A percentile compares a stretch with the other conserved stretches of the same genome.
Conservation (phyloP, 2,797 vertebrate species). For the Neosalanx taihuensis region DNA sequence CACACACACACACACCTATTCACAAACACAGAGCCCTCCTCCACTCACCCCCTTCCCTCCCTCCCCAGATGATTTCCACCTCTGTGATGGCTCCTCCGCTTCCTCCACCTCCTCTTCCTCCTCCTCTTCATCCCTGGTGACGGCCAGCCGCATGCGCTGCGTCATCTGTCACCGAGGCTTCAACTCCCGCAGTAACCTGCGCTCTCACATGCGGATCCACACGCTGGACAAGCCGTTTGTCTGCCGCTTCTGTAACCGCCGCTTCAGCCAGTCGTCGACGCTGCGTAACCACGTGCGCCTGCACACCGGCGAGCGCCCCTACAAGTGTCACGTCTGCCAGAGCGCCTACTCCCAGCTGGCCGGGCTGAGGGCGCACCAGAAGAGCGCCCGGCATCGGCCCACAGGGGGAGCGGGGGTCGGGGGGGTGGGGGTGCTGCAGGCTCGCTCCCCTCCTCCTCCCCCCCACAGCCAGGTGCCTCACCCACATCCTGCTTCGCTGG, state of each 20-base stretch:
- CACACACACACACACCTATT: not conserved
- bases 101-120: slow-evolving; percentile 56
- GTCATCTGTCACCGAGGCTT: slow-evolving; percentile 89
- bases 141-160: slow-evolving; percentile 84
- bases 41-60: not conserved
- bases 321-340: slow-evolving; percentile 91
- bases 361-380: slow-evolving; percentile 92
- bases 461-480: slow-evolving; percentile 82
- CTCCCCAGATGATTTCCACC: slow-evolving; percentile 85
- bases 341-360: slow-evolving; percentile 96
- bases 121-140: slow-evolving; percentile 32
- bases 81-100: slow-evolving; percentile 73
- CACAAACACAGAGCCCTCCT: not conserved
- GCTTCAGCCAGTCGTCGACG: slow-evolving; percentile 89
- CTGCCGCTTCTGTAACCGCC: slow-evolving; percentile 90
- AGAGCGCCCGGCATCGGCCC: slow-evolving; percentile 91
- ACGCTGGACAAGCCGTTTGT: slow-evolving; percentile 90
- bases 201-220: slow-evolving; percentile 92
- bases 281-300: slow-evolving; percentile 86
- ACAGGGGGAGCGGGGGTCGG: slow-evolving; percentile 17
- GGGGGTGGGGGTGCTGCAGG: slow-evolving; percentile 65
- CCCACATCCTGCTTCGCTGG: slow-evolving; percentile 74
- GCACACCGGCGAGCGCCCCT: slow-evolving; percentile 87
- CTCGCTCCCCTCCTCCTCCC: slow-evolving; percentile 69
- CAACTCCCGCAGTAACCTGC: slow-evolving; percentile 90